Evolutionary conservation across 2,888 invertebrate species (phyloP), one percentile per base, ranked within the genome.

Genomic region (Andricus quercusramuli): DNA sequence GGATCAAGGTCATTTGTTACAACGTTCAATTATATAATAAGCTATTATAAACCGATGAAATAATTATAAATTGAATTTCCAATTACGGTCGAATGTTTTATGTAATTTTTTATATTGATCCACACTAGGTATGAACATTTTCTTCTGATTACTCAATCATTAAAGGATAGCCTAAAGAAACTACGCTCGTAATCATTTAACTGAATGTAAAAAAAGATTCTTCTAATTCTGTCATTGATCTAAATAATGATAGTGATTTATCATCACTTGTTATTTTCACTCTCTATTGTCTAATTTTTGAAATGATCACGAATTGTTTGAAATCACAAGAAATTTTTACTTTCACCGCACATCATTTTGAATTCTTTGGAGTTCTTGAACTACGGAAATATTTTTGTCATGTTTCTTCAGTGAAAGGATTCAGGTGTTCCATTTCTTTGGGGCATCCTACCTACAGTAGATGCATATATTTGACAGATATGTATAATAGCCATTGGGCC

Each of bases 401-500:
- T 29, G 20, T 47, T 25, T 70, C n/a, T 74, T 37, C 74, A 74
- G 74, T 74, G 56, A 74, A 74, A 74, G 56, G 37, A 56, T 32
- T 74, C 51, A 74, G 74, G 74, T 74, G 74, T 74, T 56, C 56
- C 74, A 74, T 51, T 70, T 56, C 62, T 74, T 74, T 74, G n/a
- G 29, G 51, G 74, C 51, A 56, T 56, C 32, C 51, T 32, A 32
- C 2, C 9, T 37, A 32, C 11, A 56, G 51, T 74, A 51, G 74
- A 51, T 70, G 29, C 8, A 74, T 74, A 74, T 74, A 51, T 44
- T 44, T 32, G 29, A 74, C 32, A 13, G 74, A 56, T 74, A 74
- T 56, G 74, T 59, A 74, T 74, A 56, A 70, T 51, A 74, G 74
- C 29, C 79, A 78, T 68, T 85, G 85, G 85, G 84, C 37, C 80